Evolutionary conservation across 2,888 invertebrate genomes (phyloP), one percentile per base, ranked within the genome.

Genomic region (Pyrochroa serraticornis): DNA sequence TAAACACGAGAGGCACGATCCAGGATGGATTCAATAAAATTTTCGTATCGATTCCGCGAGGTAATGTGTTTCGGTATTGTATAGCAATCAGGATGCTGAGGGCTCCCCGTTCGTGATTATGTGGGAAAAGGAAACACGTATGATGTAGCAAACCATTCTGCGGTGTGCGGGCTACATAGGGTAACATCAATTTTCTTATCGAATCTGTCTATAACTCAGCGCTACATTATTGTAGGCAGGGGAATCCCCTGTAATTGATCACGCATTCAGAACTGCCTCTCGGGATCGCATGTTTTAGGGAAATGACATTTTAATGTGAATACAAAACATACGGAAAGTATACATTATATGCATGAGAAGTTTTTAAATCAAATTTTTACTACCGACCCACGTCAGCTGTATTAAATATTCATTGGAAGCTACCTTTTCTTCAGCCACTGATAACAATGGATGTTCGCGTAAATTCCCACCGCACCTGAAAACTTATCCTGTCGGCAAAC

Each of bases 301-400:
- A 72, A 72, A 72, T 71, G 71, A 70, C 69, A 69, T 69, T 71
- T 71, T 71, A 72, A 71, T 72, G 69, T 57, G 42, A 59, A 49
- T 62, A 63, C 59, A 65, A 63, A 65, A 65, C 63, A 58, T 63
- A 63, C 58, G 54, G 59, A 54, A 61, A 59, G 47, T 62, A 49
- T 46, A 60, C 53, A 58, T 57, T 54, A 58, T 47, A 49, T 39
- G 48, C 48, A 44, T 43, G 39, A 48, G 31, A 55, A 55, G 44
- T 49, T 55, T 13, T 35, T 35, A 48, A 53, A 53, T 53, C 46
- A 45, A 53, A 53, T 53, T 53, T 53, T 41, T 53, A 33, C 22
- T 31, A 35, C 34, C 35, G 9, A 53, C 22, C 22, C 22, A 22
- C 22, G 22, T 22, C 22, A 53, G 39, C 46, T 53, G 45, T 51